Base-by-base conservation (phyloP, 2,888 invertebrate species). In the Tenthredo amoena region DNA sequence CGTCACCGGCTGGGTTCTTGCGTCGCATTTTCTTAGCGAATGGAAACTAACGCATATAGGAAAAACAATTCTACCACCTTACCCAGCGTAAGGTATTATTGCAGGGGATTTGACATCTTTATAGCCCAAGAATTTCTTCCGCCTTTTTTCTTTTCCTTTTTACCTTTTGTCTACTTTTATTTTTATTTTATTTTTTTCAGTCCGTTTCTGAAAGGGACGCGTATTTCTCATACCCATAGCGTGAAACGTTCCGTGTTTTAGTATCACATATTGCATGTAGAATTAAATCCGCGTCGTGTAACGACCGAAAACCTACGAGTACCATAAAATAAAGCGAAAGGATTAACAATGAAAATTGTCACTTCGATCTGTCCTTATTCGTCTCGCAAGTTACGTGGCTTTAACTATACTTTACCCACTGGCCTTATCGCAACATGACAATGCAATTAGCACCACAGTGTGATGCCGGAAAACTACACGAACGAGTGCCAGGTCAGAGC, bases 381-480 rank as follows among this genome's bases (percentile, higher is more conserved):
- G 77, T 77, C 77, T 77, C 77, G 6, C 47, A 77, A 77, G 77
- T 77, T 77, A 77, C 77, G 77, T 55, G 26, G 50, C 21, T 77
- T 77, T 55, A 77, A 15, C 77, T 77, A 77, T 55, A 81, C 37
- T 81, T 81, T 58, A 62, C 50, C 37, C 58, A 50, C 81, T 26
- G 21, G 40, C 81, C 81, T 47, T 65, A 84, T 76, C 84, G 84
- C n/a, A 15, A 31, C 74, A 65, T 68, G 85, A 85, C 85, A 85
- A 85, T 85, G 85, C 85, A 85, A 85, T 85, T 85, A 85, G 68
- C 85, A 81, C 65, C 77, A 72, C 77, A 37, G 79, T 34, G 47
- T 12, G 15, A 55, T 72, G 79, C 72, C 74, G 37, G 62, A 74
- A 84, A 84, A 84, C 40, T 74, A 76, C 72, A 58, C 74, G 40